phyloP scores from a whole-genome alignment of 2,888 invertebrate species.

The Cheilosia urbana region DNA sequence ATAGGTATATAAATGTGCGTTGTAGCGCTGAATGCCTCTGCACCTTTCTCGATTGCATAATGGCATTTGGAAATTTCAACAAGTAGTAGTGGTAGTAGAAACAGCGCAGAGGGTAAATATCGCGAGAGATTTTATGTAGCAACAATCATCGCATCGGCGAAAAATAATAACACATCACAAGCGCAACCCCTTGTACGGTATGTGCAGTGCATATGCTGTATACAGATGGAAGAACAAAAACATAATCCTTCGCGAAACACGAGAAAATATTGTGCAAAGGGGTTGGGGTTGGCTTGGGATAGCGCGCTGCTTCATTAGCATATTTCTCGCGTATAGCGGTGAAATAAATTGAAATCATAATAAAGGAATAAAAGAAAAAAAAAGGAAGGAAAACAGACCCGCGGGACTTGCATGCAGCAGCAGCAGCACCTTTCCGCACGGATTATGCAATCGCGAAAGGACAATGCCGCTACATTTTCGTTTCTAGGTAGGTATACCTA shows the following conservation, averaged over 20 bases:
- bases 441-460: conserved; percentile 69
- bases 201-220: conserved; percentile 24
- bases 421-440: conserved; percentile 52
- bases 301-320: conserved; percentile 64
- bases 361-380: conserved; percentile 50
- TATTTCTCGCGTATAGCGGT: conserved; percentile 70
- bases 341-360: conserved; percentile 64
- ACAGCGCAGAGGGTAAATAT: conserved; percentile 28
- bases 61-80: conserved; percentile 66
- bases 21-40: conserved; percentile 4
- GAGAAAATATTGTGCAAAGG: conserved; percentile 24
- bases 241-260: conserved; percentile 46
- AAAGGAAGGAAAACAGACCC: conserved; percentile 48
- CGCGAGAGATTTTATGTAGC: conserved; percentile 13
- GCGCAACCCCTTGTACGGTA: conserved; percentile 9
- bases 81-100: conserved; percentile 38
- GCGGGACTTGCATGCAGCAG: conserved; percentile 62
- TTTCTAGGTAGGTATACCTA: conserved; percentile 5
- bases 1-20: background rate
- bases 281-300: conserved; percentile 34
- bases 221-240: conserved; percentile 27
- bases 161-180: conserved; percentile 44
- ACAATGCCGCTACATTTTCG: conserved; percentile 39
- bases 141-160: conserved; percentile 35
- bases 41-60: conserved; percentile 72